Base-by-base conservation (phyloP, 2,113 vertebrate species). In the Tachuris rubrigastra region DNA sequence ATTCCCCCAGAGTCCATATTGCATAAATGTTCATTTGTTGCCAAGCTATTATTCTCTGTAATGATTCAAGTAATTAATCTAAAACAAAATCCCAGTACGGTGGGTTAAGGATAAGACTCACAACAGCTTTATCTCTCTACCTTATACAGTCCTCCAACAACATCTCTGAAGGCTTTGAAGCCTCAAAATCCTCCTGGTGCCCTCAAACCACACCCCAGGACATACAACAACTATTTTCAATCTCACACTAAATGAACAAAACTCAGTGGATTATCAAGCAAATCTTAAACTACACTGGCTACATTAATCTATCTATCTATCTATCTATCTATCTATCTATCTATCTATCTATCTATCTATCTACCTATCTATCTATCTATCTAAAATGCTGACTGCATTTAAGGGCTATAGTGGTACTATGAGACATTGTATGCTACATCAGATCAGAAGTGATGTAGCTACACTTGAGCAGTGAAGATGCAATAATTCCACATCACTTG, bases 161-260 rank as follows among this genome's bases (percentile, higher is more conserved):
- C 6, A 72, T n/a, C 23, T 10, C 42, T 46, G 37, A n/a, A 56
- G 22, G 10, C 25, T 55, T 37, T 46, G 35, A 23, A 42, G 39
- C 56, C n/a, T 78, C 42, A 58, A 3, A 58, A 49, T 82, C 33
- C 30, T 95, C 20, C 41, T 27, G 8, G 16, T 77, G n/a, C 14
- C 41, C 21, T 77, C 19, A 22, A 42, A 42, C n/a, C n/a, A 78
- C 9, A 49, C 18, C 24, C 74, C 50, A 39, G 44, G 25, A 49
- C 25, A 23, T 30, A 44, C 0, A 0, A 65, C n/a, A 74, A 9
- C 22, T 59, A 20, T 69, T 66, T 90, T 87, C 1, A 0, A 27
- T 39, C 13, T 79, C 35, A 49, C 18, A 41, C 8, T 58, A 42
- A 27, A 68, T 83, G n/a, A 69, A 59, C 5, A 68, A 69, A 78